Evolutionary conservation across 2,888 invertebrate species (phyloP).

Genomic region (Caradrina clavipalpis): DNA sequence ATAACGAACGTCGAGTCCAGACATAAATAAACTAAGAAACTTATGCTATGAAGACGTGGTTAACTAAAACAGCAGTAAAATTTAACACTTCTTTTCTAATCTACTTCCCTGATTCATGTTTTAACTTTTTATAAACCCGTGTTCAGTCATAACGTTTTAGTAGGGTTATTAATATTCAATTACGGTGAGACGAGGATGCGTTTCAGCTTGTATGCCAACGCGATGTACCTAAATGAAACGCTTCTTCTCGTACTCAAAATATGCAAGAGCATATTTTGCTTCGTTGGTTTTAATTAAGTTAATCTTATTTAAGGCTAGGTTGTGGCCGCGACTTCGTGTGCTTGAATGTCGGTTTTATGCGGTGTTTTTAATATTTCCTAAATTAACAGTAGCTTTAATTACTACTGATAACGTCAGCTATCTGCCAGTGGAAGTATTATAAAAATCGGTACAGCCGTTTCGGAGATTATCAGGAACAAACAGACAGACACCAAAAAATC

Average conservation of each 20-base stretch:
- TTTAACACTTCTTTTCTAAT: conserved; percentile 35
- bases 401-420: too few relatives aligned
- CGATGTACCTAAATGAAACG: conserved; percentile 42
- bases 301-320: conserved; percentile 21
- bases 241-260: conserved; percentile 29
- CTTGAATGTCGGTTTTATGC: too few relatives aligned
- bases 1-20: not conserved
- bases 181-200: conserved; percentile 22
- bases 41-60: conserved; percentile 8
- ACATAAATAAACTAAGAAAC: conserved; percentile 26
- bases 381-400: too few relatives aligned
- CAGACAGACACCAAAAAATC: too few relatives aligned
- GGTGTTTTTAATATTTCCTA: too few relatives aligned
- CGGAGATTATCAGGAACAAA: too few relatives aligned
- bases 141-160: conserved; percentile 46
- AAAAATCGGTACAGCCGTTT: too few relatives aligned
- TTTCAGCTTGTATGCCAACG: conserved; percentile 31
- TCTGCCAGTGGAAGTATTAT: too few relatives aligned
- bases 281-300: conserved; percentile 53
- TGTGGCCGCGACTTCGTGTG: too few relatives aligned
- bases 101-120: conserved; percentile 35
- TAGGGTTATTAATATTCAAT: conserved; percentile 58
- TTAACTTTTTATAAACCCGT: conserved; percentile 46
- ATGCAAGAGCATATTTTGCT: conserved; percentile 48
- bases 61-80: conserved; percentile 25